A percentile compares a stretch with the other conserved stretches of the same genome.
These are phyloP conservation scores for Hirtodrosophila duncani DNA, from an alignment of 2,888 invertebrate species.

Conservation along the genomic window DNA sequence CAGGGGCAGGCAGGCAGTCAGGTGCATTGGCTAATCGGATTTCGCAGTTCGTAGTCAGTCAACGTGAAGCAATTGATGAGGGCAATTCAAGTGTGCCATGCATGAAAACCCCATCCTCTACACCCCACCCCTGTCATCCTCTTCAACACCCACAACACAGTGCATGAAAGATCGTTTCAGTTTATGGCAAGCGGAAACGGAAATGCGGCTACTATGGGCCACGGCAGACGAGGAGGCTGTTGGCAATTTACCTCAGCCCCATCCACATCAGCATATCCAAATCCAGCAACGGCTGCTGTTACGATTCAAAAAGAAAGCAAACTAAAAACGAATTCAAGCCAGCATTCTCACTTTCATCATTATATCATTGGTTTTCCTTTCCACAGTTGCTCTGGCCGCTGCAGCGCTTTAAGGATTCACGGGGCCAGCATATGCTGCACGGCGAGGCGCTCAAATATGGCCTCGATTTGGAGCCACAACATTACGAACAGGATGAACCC, in stretches of 20 bases:
- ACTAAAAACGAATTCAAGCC: too few relatives aligned
- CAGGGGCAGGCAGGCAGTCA: slow-evolving; percentile 7
- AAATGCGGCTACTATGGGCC: too few relatives aligned
- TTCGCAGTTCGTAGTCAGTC: slow-evolving; percentile 60
- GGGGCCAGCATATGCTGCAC: slow-evolving; percentile 84
- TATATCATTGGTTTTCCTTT: slow-evolving; percentile 14
- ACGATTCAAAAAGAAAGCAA: slow-evolving; percentile 3
- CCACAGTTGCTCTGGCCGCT: slow-evolving; percentile 89
- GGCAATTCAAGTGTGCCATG: slow-evolving; percentile 63
- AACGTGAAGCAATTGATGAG: slow-evolving; percentile 68
- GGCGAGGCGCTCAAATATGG: slow-evolving; percentile 78
- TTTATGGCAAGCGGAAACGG: slow-evolving; percentile 53
- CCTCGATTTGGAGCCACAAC: slow-evolving; percentile 75
- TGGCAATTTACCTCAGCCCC: slow-evolving; percentile 33
- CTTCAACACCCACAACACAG: not conserved
- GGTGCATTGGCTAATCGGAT: slow-evolving; percentile 63
- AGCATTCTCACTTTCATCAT: slow-evolving; percentile 15
- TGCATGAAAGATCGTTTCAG: slow-evolving; percentile 13
- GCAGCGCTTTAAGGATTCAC: slow-evolving; percentile 85
- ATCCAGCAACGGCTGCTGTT: slow-evolving; percentile 13
- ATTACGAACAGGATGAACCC: slow-evolving; percentile 75
- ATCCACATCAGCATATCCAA: slow-evolving; percentile 42
- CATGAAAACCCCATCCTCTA: slow-evolving; percentile 37
- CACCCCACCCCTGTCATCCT: not conserved
- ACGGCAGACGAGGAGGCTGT: too few relatives aligned